Conservation (phyloP, 92 coral and sea anemone species). For the Scolanthus callimorphus region DNA sequence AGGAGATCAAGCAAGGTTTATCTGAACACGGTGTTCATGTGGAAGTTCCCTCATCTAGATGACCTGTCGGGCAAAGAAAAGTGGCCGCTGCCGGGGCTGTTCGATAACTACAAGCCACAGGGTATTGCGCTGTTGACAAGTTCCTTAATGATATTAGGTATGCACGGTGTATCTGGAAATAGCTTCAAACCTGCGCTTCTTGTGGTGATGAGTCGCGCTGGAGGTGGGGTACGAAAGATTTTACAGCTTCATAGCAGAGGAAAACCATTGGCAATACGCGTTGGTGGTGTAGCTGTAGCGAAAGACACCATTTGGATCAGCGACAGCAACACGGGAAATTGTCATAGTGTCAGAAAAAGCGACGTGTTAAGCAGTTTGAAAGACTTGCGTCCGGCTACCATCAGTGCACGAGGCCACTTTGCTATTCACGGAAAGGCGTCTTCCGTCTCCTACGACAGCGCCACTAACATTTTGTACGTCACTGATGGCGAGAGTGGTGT, state of each 20-base stretch:
- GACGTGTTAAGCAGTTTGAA: conserved; percentile 33
- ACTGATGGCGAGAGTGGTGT: conserved; percentile 40
- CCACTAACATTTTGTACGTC: conserved; percentile 52
- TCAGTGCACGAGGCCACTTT: conserved; percentile 13
- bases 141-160: conserved; percentile 52
- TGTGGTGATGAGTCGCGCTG: conserved; percentile 48
- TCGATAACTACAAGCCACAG: conserved; percentile 73
- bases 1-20: conserved; percentile 63
- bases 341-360: conserved; percentile 37
- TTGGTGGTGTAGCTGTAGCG: conserved; percentile 67
- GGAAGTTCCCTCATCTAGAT: conserved; percentile 86
- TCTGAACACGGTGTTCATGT: conserved; percentile 47
- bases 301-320: conserved; percentile 59
- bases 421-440: conserved; percentile 45
- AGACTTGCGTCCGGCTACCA: conserved; percentile 24
- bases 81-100: conserved; percentile 78
- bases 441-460: conserved; percentile 65
- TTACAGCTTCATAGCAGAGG: conserved; percentile 48
- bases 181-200: conserved; percentile 54
- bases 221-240: conserved; percentile 43
- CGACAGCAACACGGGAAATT: conserved; percentile 11
- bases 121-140: conserved; percentile 57
- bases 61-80: conserved; percentile 66
- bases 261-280: conserved; percentile 26
- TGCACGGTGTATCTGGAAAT: conserved; percentile 69